A percentile compares a stretch with the other conserved stretches of the same genome.
phyloP scores from a whole-genome alignment of 92 coral and sea anemone species.

The Epizoanthus rinbou region DNA sequence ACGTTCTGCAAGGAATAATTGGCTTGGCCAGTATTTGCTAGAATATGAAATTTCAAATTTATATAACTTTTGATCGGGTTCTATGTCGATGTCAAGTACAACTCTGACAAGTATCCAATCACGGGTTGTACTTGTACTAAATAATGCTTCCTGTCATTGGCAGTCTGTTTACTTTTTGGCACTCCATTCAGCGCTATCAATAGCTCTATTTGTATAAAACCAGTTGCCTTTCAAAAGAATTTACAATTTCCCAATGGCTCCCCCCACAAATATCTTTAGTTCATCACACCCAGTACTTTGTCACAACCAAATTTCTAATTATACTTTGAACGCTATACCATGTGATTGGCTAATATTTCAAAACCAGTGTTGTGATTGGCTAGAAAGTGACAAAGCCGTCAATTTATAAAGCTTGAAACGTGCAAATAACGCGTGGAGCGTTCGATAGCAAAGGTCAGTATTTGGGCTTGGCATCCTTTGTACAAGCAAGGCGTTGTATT shows the following conservation, averaged over 20 bases:
- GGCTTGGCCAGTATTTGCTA: too few relatives aligned
- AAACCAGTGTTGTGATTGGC: conserved; percentile 78
- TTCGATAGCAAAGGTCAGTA: conserved; percentile 95
- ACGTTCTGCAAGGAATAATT: background rate
- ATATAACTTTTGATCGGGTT: background rate
- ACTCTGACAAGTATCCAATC: conserved; percentile 13
- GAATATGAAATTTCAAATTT: background rate
- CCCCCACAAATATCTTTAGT: conserved; percentile 13
- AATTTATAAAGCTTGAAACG: conserved; percentile 98
- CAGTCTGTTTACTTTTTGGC: conserved; percentile 26
- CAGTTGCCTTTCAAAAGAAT: conserved; percentile 1
- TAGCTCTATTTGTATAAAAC: conserved; percentile 14
- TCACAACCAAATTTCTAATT: conserved; percentile 40
- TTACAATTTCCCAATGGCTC: conserved; percentile 19
- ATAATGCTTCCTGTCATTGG: conserved; percentile 31
- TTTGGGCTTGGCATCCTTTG: conserved; percentile 83
- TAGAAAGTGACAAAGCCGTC: conserved; percentile 88
- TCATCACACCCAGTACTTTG: conserved; percentile 34
- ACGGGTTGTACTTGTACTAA: conserved; percentile 4
- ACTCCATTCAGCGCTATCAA: conserved; percentile 14
- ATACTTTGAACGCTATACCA: conserved; percentile 28
- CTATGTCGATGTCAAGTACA: background rate
- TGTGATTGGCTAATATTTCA: conserved; percentile 77
- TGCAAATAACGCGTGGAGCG: conserved; percentile 98
- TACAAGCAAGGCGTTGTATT: conserved; percentile 89